phyloP scores from a whole-genome alignment of 2,888 invertebrate genomes.

The Cotesia congregata region DNA sequence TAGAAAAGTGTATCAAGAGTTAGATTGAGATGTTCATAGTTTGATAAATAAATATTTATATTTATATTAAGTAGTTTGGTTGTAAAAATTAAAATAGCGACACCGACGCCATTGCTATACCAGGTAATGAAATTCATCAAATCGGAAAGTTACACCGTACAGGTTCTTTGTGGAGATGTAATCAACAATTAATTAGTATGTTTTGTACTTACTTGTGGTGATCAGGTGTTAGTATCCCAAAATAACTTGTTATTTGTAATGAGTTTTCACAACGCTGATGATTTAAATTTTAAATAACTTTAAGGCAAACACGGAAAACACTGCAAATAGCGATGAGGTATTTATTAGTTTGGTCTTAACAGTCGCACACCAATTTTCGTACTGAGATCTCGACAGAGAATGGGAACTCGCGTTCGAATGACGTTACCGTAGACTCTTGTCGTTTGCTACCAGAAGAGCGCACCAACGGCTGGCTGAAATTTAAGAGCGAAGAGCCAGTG shows the following conservation, averaged over 20 bases:
- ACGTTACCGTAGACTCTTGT: conserved; percentile 22
- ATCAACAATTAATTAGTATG: no score
- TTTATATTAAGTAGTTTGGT: no score
- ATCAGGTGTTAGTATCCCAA: not conserved
- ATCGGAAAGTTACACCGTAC: not conserved
- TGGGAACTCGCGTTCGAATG: conserved; percentile 17
- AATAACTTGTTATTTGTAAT: not conserved
- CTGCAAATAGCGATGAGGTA: not conserved
- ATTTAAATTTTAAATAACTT: not conserved
- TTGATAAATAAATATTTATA: not conserved
- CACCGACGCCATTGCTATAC: not conserved
- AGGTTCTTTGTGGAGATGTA: not conserved
- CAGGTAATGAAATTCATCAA: not conserved
- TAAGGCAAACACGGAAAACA: no score
- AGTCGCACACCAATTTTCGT: conserved; percentile 34
- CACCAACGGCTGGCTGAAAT: not conserved
- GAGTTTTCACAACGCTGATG: not conserved
- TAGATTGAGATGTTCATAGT: not conserved
- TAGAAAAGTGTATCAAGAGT: not conserved
- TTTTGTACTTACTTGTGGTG: not conserved
- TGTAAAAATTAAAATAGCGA: not conserved
- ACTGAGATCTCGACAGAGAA: conserved; percentile 19
- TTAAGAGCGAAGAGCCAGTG: not conserved
- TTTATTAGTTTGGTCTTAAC: conserved; percentile 9
- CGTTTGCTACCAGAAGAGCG: conserved; percentile 30